These are phyloP conservation scores for Antrozous pallidus DNA, from an alignment of 2,797 vertebrate species.

Conservation along the genomic window DNA sequence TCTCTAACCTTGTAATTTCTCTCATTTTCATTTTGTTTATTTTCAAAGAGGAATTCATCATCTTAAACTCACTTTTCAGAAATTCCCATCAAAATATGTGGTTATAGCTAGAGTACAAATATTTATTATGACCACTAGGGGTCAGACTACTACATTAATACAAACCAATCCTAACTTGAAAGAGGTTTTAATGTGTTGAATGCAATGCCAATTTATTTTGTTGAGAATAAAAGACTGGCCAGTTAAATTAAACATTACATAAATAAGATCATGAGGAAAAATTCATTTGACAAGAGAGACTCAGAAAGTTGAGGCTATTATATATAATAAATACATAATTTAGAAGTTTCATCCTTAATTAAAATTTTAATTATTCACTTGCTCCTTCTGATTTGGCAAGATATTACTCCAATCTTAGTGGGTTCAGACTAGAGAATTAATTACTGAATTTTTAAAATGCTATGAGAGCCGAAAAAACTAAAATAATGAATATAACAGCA, in stretches of 20 bases:
- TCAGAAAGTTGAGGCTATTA: slow-evolving; percentile 37
- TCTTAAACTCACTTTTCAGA: background rate
- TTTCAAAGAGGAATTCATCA: background rate
- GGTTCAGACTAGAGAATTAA: slow-evolving; percentile 23
- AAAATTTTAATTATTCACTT: slow-evolving; percentile 64
- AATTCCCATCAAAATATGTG: background rate
- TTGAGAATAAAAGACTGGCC: background rate
- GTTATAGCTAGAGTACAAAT: background rate
- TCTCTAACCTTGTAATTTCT: background rate
- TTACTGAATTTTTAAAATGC: slow-evolving; percentile 35
- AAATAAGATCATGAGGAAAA: slow-evolving; percentile 50
- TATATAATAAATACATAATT: slow-evolving; percentile 56
- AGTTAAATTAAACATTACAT: slow-evolving; percentile 53
- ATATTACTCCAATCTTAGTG: slow-evolving; percentile 23
- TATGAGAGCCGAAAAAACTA: slow-evolving; percentile 56
- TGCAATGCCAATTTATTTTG: slow-evolving; percentile 29
- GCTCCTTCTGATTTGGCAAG: slow-evolving; percentile 45
- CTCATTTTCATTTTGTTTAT: slow-evolving; percentile 5
- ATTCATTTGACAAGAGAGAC: slow-evolving; percentile 21
- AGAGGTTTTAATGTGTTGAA: background rate
- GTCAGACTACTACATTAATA: slow-evolving; percentile 71
- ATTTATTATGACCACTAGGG: slow-evolving; percentile 64
- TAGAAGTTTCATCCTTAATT: slow-evolving; percentile 58
- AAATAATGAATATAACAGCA: slow-evolving; percentile 50
- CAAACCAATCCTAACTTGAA: slow-evolving; percentile 7